Evolutionary conservation across 2,113 vertebrate genomes (phyloP).

Genomic region (Crotalus helleri): DNA sequence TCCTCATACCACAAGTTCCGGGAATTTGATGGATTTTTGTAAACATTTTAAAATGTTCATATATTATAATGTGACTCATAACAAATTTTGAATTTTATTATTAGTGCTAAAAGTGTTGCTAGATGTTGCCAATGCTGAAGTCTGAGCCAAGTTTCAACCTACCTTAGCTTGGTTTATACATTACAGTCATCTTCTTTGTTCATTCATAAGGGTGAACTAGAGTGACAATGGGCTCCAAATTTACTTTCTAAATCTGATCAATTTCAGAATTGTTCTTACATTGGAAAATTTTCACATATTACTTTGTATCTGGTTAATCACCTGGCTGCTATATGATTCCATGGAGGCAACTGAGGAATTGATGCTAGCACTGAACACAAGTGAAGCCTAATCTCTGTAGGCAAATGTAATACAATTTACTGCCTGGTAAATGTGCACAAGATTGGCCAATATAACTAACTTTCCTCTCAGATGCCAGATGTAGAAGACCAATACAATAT

Average conservation of each 20-base stretch:
- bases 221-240: not conserved
- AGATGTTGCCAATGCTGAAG: not conserved
- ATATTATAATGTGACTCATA: not conserved
- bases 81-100: not conserved
- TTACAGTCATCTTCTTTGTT: not conserved
- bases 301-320: not conserved
- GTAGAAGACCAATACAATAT: not conserved
- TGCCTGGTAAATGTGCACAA: not conserved
- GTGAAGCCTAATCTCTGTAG: not conserved
- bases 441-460: not conserved
- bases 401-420: not conserved
- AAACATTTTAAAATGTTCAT: not conserved
- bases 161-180: not conserved
- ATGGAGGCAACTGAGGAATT: not conserved
- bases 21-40: not conserved
- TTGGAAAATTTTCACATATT: not conserved
- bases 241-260: not conserved
- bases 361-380: not conserved
- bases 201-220: not conserved
- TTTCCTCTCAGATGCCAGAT: not conserved
- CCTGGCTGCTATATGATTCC: not conserved
- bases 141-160: not conserved
- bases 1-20: not conserved
- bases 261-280: not conserved
- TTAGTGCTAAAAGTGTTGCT: not conserved